These are phyloP conservation scores for Beris chalybata DNA, from an alignment of 2,888 invertebrate genomes.

Conservation along the genomic window DNA sequence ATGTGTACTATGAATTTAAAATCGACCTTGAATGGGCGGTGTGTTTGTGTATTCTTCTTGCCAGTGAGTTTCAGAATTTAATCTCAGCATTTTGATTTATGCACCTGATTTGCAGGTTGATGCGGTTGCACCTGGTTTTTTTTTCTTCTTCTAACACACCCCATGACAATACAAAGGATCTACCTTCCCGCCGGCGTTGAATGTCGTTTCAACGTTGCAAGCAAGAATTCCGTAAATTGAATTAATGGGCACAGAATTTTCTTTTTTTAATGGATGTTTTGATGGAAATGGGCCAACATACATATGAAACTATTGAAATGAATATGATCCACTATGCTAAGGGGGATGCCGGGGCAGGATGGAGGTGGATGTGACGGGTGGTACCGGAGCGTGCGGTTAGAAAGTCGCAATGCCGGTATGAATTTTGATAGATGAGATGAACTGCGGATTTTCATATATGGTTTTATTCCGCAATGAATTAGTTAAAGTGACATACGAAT, in stretches of 20 bases:
- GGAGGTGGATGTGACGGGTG: conserved; percentile 7
- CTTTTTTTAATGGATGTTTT: conserved; percentile 27
- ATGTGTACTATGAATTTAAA: too few species aligned
- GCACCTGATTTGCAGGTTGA: too few species aligned
- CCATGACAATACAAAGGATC: too few species aligned
- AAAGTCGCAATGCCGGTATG: conserved; percentile 30
- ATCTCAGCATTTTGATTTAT: too few species aligned
- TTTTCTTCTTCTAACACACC: too few species aligned
- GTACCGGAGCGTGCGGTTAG: background rate
- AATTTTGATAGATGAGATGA: conserved; percentile 27
- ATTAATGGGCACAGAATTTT: conserved; percentile 25
- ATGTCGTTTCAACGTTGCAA: too few species aligned
- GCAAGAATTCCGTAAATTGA: conserved; percentile 20
- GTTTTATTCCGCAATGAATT: conserved; percentile 17
- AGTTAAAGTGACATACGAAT: conserved; percentile 5
- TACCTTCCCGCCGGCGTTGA: too few species aligned
- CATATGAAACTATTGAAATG: conserved; percentile 3
- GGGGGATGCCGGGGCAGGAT: background rate
- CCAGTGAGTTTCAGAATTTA: too few species aligned
- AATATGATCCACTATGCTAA: background rate
- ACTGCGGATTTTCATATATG: conserved; percentile 12
- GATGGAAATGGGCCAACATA: conserved; percentile 26
- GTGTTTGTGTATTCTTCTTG: too few species aligned
- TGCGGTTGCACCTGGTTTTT: too few species aligned
- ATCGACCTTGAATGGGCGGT: too few species aligned